A percentile compares a stretch with the other conserved stretches of the same genome.
phyloP scores from a whole-genome alignment of 2,888 invertebrate genomes.

The Mythimna albipuncta region DNA sequence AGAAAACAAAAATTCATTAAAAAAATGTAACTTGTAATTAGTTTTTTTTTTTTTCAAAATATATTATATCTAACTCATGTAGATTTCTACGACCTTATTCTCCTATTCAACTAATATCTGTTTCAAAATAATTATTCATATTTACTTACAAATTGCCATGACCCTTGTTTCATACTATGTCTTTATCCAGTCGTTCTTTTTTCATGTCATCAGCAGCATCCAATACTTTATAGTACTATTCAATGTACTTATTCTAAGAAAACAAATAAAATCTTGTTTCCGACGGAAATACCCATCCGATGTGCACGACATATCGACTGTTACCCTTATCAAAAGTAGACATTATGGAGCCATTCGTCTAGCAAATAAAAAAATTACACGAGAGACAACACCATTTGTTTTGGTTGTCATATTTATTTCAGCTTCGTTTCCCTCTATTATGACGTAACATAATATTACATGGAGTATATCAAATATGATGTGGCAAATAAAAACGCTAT shows the following conservation, averaged over 20 bases:
- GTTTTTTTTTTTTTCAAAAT: no score
- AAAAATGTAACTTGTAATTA: neutral
- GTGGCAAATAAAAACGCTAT: slow-evolving; percentile 35
- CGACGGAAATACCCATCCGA: slow-evolving; percentile 66
- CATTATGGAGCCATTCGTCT: slow-evolving; percentile 78
- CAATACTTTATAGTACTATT: slow-evolving; percentile 24
- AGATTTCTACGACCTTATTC: no score
- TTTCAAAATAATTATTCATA: neutral
- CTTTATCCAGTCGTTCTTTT: neutral
- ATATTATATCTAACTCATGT: no score
- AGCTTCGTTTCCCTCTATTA: slow-evolving; percentile 43
- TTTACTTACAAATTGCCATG: neutral
- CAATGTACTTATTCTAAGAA: slow-evolving; percentile 30
- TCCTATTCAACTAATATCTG: no score
- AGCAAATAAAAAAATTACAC: slow-evolving; percentile 69
- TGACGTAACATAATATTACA: slow-evolving; percentile 42
- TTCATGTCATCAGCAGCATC: slow-evolving; percentile 15
- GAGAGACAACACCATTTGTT: slow-evolving; percentile 56
- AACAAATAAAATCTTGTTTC: slow-evolving; percentile 70
- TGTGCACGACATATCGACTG: slow-evolving; percentile 71
- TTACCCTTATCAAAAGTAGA: slow-evolving; percentile 83
- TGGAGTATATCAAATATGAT: slow-evolving; percentile 44
- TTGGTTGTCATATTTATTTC: slow-evolving; percentile 59
- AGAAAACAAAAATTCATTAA: neutral
- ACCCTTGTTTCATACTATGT: slow-evolving; percentile 29